Conservation (phyloP, 2,797 vertebrate species). For the Sardinella longiceps region DNA sequence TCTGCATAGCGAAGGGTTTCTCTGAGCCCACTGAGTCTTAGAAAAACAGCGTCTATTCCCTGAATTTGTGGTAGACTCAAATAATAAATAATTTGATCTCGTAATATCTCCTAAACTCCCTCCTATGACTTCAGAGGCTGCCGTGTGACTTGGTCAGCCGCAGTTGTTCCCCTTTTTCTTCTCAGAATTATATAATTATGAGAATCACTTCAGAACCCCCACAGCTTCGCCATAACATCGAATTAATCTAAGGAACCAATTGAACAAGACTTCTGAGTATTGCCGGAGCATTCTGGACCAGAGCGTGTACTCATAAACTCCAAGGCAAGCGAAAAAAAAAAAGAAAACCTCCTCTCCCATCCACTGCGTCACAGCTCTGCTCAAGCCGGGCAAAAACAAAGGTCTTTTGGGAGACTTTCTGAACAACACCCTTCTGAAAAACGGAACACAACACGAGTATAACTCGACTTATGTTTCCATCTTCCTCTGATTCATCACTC, state of each 20-base stretch:
- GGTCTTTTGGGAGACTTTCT: background rate
- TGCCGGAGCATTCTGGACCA: background rate
- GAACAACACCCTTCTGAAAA: background rate
- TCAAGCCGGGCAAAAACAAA: background rate
- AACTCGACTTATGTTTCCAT: conserved; percentile 6
- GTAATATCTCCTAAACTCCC: background rate
- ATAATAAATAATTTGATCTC: conserved; percentile 9
- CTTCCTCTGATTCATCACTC: conserved; percentile 21
- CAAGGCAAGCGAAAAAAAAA: conserved; percentile 1
- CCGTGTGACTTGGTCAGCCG: background rate
- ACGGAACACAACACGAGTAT: background rate
- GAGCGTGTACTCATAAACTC: background rate
- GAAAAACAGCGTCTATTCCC: conserved; percentile 18
- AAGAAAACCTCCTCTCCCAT: background rate
- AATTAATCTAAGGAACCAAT: conserved; percentile 35
- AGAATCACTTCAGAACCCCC: conserved; percentile 21
- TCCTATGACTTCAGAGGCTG: background rate
- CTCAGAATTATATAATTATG: conserved; percentile 10
- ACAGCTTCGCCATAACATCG: background rate
- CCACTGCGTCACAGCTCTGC: background rate
- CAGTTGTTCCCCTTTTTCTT: background rate
- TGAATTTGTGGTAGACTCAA: conserved; percentile 1
- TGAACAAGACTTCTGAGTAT: conserved; percentile 18
- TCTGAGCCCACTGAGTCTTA: background rate
- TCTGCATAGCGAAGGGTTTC: background rate